Evolutionary conservation across 2,797 vertebrate genomes (phyloP), one percentile per base, ranked within the genome.

Genomic region (Eidolon dupreanum): DNA sequence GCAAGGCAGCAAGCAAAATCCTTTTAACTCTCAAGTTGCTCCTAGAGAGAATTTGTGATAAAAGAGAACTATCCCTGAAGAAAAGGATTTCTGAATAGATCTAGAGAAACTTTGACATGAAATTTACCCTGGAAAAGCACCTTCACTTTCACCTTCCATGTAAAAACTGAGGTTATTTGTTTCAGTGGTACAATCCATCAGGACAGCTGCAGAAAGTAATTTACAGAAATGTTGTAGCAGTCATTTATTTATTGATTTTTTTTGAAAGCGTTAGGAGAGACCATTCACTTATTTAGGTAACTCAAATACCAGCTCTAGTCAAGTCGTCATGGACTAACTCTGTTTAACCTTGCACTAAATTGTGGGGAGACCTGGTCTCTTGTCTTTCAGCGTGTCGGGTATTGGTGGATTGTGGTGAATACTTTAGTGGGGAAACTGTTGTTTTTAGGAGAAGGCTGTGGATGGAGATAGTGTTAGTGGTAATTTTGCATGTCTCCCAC

Each of bases 271-370:
- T 88, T 88, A 55, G 59, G 15, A 51, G 33, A 92, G 49, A 77
- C 66, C 16, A 51, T 82, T 82, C n/a, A 88, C 73, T 93, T 88
- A 90, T 93, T 88, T 92, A 93, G 61, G 46, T 82, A 51, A 85
- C 66, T 68, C 61, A 68, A 84, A 57, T 77, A 73, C 46, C 68
- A 92, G 31, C 38, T 41, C 1, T 26, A 81, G 8, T 10, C 17
- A 24, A 93, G 46, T 2, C 9, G 22, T 82, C 55, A 43, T 1
- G 22, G 41, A 55, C 46, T n/a, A 77, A 9, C 49, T 88, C 61
- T 78, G 55, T 41, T 77, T 46, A 93, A 66, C 33, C 71, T 49
- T 36, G 4, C 38, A 33, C 16, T 28, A 65, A 91, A 41, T 49
- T 53, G 26, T 59, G 10, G 51, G 24, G 19, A 77, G 53, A 57